Evolutionary conservation across 1,140 invertebrate species (phyloP).

Genomic region (Pseudomyrmex gracilis): DNA sequence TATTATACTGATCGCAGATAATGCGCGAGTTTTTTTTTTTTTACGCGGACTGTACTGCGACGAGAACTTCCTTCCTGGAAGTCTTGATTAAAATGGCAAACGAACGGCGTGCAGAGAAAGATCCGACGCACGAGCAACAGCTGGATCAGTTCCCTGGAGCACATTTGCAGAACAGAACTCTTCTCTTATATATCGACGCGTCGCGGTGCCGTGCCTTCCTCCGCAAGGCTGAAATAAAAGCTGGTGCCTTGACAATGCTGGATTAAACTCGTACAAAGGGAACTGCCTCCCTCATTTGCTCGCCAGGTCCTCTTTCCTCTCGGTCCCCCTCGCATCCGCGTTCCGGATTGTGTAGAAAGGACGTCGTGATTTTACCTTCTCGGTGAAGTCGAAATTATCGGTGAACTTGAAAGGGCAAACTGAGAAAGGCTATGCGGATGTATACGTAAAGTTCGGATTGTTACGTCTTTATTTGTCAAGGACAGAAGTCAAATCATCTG

Average conservation of each 20-base stretch:
- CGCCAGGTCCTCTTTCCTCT: constrained; percentile 61
- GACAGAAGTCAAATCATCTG: neutral
- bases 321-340: neutral
- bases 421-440: constrained; percentile 18
- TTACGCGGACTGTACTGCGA: constrained; percentile 73
- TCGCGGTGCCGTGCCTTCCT: constrained; percentile 68
- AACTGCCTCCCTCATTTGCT: constrained; percentile 70
- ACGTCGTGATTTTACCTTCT: constrained; percentile 66
- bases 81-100: constrained; percentile 86
- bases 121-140: constrained; percentile 82
- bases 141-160: constrained; percentile 85
- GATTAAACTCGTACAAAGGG: constrained; percentile 85
- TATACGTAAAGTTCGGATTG: constrained; percentile 44
- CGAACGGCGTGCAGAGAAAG: constrained; percentile 75
- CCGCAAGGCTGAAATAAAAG: constrained; percentile 81
- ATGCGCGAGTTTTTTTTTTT: constrained; percentile 20
- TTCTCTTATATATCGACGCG: constrained; percentile 83
- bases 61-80: constrained; percentile 82
- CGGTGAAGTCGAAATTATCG: constrained; percentile 71
- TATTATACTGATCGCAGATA: neutral
- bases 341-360: constrained; percentile 48
- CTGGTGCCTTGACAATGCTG: constrained; percentile 83
- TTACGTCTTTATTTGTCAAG: constrained; percentile 8
- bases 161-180: constrained; percentile 85
- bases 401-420: constrained; percentile 56